Evolutionary conservation across 2,113 vertebrate genomes (phyloP).

Genomic region (Alexandromys fortis): DNA sequence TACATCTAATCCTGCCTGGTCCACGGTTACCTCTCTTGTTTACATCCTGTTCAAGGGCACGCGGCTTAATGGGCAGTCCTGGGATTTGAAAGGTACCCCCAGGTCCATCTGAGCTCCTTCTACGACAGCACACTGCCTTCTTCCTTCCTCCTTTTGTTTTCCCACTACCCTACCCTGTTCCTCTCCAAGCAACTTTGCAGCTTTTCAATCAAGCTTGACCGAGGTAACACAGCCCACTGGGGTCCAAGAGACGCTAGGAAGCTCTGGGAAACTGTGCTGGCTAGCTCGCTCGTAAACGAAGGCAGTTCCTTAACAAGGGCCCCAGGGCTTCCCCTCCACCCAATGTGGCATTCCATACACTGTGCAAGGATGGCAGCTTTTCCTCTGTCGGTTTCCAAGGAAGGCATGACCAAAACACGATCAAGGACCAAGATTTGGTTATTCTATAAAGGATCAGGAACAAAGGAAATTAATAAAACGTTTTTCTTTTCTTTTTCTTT

Average conservation of each 20-base stretch:
- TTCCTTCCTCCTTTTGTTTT: neutral
- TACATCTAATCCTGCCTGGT: neutral
- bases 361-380: neutral
- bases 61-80: neutral
- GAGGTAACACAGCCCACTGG: neutral
- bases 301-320: constrained; percentile 33
- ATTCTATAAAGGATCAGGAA: constrained; percentile 28
- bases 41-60: neutral
- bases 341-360: neutral
- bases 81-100: neutral
- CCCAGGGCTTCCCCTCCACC: neutral
- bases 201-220: constrained; percentile 67
- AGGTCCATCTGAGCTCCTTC: neutral
- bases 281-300: neutral
- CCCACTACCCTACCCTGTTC: neutral
- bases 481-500: neutral
- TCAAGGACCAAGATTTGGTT: constrained; percentile 27
- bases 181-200: constrained; percentile 48
- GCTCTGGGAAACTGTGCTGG: constrained; percentile 42
- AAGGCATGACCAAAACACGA: neutral
- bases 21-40: neutral
- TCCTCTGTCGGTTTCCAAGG: neutral
- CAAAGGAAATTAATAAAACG: constrained; percentile 60
- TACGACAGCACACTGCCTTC: neutral
- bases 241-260: constrained; percentile 40